Evolutionary conservation across 64 coral and sea anemone species (phyloP), one percentile per base, ranked within the genome.

Genomic region (Pocillopora damicornis): DNA sequence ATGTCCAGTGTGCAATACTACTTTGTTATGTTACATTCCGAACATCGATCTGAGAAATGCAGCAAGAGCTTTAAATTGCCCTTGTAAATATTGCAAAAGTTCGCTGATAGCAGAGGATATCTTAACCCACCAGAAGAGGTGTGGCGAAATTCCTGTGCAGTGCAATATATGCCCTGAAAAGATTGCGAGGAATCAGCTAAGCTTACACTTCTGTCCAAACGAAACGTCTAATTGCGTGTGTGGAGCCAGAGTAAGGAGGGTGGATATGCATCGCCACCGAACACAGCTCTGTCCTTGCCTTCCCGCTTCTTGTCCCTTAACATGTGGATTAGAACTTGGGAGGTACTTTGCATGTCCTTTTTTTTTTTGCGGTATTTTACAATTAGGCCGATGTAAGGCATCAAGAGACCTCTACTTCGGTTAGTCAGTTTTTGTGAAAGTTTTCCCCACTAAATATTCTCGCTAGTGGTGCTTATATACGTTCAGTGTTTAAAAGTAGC

Each of bases 91-190:
- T 15, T 76, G 74, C 74, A 76, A 76, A 76, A 30, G 30, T 30
- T 30, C 30, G 30, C 30, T 30, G 30, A 30, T 30, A 30, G 30
- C 30, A 30, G 30, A 30, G 74, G 26, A 25, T 76, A 15, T 76
- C 37, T 9, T 1, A 76, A 35, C 74, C 25, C 74, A 76, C 74
- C 10, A 76, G 26, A 26, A 76, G 5, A 13, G 5, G 12, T 76
- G 74, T 76, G 23, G 74, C 37, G 74, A 36, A 15, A 37, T 76
- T 76, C 74, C 74, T 76, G 11, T 76, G 74, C 74, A 76, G 26
- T 36, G 26, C 34, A 76, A 76, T 76, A 8, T 34, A 2, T 76
- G 74, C 30, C 34, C 30, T 30, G 30, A 30, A 30, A 30, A 30
- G 30, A 30, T 30, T 30, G 30, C 30, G 30, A 30, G 30, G 26